These are phyloP conservation scores for Eilema griseolum DNA, from an alignment of 2,888 invertebrate genomes.

Conservation along the genomic window DNA sequence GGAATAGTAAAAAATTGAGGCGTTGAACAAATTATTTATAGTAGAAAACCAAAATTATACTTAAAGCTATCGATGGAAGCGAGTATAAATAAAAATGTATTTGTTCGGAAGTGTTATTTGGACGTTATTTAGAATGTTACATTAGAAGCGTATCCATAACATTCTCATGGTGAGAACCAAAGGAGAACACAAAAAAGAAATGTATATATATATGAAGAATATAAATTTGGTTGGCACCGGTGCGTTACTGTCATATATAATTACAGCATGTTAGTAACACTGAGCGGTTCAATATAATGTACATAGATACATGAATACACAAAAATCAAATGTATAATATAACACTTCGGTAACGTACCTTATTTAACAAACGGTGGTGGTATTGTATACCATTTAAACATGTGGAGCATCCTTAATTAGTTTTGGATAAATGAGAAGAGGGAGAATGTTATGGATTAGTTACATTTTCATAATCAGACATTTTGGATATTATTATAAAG, in stretches of 20 bases:
- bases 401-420: constrained; percentile 86
- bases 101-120: constrained; percentile 41
- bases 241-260: constrained; percentile 64
- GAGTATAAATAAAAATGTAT: constrained; percentile 63
- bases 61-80: constrained; percentile 82
- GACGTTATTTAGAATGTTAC: constrained; percentile 63
- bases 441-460: constrained; percentile 88
- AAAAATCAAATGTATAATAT: constrained; percentile 76
- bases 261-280: constrained; percentile 73
- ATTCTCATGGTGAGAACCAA: constrained; percentile 69
- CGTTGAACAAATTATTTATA: constrained; percentile 65
- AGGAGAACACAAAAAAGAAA: constrained; percentile 32
- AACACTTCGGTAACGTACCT: constrained; percentile 85
- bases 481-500: constrained; percentile 61
- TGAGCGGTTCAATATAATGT: constrained; percentile 70
- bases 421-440: constrained; percentile 85
- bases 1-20: constrained; percentile 70
- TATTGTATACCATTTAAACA: constrained; percentile 84
- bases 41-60: constrained; percentile 60
- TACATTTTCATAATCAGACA: constrained; percentile 75
- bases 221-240: constrained; percentile 76
- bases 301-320: constrained; percentile 78
- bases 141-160: constrained; percentile 78
- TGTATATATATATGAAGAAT: constrained; percentile 46
- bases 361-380: constrained; percentile 84